phyloP scores from a whole-genome alignment of 2,797 vertebrate genomes.

The Eulemur rubriventer region DNA sequence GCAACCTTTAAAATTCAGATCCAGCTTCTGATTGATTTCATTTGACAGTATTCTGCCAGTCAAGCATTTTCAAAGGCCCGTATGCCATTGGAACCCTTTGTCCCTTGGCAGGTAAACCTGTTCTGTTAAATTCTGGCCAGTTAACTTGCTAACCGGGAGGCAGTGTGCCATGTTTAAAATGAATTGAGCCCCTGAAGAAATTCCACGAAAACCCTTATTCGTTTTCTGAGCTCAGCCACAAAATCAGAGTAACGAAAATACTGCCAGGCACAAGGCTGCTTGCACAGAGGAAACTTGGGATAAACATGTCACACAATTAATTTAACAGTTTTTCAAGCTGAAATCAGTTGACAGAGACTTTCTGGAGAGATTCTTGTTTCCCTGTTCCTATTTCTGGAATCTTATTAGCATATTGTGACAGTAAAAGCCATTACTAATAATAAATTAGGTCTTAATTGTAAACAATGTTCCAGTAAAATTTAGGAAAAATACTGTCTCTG shows the following conservation, averaged over 20 bases:
- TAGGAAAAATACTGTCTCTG: not conserved
- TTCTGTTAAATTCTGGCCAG: not conserved
- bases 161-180: not conserved
- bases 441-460: constrained; percentile 72
- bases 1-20: not conserved
- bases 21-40: not conserved
- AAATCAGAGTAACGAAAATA: constrained; percentile 53
- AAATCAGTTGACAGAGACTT: constrained; percentile 62
- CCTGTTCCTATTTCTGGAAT: constrained; percentile 51
- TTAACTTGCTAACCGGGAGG: not conserved
- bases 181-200: constrained; percentile 44
- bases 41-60: not conserved
- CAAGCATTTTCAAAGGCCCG: not conserved
- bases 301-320: constrained; percentile 72
- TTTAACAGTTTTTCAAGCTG: constrained; percentile 69
- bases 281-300: constrained; percentile 59
- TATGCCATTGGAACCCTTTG: not conserved
- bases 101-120: not conserved
- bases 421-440: constrained; percentile 65
- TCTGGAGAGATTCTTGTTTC: constrained; percentile 59
- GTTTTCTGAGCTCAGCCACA: not conserved
- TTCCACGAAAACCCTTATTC: not conserved
- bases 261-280: not conserved
- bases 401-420: constrained; percentile 64
- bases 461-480: constrained; percentile 61